Conservation (phyloP, 1,140 invertebrate species). For the Drosophila asahinai region DNA sequence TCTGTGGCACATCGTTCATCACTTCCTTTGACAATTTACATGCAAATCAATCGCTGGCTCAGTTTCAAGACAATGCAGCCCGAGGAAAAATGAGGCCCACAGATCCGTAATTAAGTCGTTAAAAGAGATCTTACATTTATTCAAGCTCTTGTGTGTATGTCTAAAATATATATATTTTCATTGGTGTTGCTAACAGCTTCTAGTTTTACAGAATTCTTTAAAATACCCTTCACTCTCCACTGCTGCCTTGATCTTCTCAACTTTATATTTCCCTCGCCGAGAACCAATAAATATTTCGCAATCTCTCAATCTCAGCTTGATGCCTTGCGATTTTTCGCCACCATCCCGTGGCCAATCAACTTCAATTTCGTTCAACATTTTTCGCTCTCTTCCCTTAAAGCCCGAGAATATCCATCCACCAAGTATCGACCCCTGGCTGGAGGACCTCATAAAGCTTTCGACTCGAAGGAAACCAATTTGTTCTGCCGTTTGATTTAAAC, state of each 20-base stretch:
- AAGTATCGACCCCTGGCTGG: conserved; percentile 62
- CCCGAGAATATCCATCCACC: conserved; percentile 17
- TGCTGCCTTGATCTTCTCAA: background rate
- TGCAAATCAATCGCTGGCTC: conserved; percentile 68
- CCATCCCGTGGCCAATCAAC: conserved; percentile 48
- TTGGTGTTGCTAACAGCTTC: background rate
- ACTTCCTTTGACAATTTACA: conserved; percentile 82
- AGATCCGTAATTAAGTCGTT: conserved; percentile 40
- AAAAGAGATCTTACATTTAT: background rate
- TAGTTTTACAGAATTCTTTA: background rate
- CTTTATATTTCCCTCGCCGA: background rate
- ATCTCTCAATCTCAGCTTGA: conserved; percentile 34
- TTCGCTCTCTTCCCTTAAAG: conserved; percentile 28
- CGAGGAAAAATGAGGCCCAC: conserved; percentile 1
- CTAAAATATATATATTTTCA: background rate
- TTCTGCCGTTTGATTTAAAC: conserved; percentile 84
- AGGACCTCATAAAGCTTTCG: conserved; percentile 76
- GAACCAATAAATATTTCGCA: conserved; percentile 33
- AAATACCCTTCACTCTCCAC: background rate
- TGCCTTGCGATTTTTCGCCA: conserved; percentile 20
- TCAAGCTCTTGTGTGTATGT: no score
- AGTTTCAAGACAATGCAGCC: conserved; percentile 14
- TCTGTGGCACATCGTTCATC: conserved; percentile 65
- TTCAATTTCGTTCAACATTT: conserved; percentile 45
- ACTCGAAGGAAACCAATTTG: conserved; percentile 83